Evolutionary conservation across 2,797 vertebrate species (phyloP), one percentile per base, ranked within the genome.

Genomic region (Nyctibius grandis): DNA sequence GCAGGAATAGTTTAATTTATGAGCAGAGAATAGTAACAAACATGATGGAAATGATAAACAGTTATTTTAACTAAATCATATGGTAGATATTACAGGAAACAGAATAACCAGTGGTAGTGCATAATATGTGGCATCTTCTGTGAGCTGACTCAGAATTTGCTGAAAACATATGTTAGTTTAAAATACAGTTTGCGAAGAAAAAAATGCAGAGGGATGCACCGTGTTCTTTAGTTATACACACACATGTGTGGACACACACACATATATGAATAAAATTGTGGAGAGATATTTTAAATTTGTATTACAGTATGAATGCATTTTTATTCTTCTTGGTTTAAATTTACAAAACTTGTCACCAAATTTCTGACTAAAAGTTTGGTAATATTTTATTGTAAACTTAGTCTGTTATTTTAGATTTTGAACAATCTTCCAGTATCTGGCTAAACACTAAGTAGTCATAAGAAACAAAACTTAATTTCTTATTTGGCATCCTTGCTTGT

Each of bases 51-150:
- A 34, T 68, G 1, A 33, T 33, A 28, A 45, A 51, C 7, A 56
- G 10, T 51, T 93, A 5, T 44, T 93, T 79, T 60, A 77, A 60
- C 13, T 68, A 26, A 75, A 33, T 65, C 0, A 0, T 1, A 1
- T 76, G 18, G 4, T 25, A 70, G 8, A 51, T 69, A 25, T 21
- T 80, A 21, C 5, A 65, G 16, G 28, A 82, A 76, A 34, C 14
- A 56, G 21, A 86, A 44, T 38, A 79, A 26, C 15, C 6, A 10
- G 28, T 20, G 11, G 16, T 45, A 75, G 42, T 8, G 17, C 3
- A 6, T 29, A 57, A 36, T 65, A 17, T 0, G 0, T 70, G 18
- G 12, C 12, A 63, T 68, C 15, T 57, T 68, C 15, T 84, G 18
- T 88, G 22, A 65, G 44, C 10, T 89, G n/a, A 73, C 11, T 76